These are phyloP conservation scores for Uropsilus gracilis DNA, from an alignment of 2,113 vertebrate genomes.

Conservation along the genomic window DNA sequence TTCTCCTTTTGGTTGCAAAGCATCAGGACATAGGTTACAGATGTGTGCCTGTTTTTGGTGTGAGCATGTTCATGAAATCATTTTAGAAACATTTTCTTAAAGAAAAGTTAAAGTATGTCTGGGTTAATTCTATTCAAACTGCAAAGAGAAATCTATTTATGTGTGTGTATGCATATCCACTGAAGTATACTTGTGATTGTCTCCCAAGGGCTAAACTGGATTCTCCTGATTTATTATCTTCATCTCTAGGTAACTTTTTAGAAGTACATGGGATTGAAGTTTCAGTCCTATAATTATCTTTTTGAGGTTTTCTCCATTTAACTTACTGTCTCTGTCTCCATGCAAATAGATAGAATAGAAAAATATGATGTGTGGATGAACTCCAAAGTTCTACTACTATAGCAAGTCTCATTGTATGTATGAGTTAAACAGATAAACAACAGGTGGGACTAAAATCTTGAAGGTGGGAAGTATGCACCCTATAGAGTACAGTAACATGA, in stretches of 20 bases:
- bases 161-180: neutral
- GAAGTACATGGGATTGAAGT: neutral
- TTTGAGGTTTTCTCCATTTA: neutral
- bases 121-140: neutral
- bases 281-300: neutral
- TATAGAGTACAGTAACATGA: neutral
- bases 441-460: neutral
- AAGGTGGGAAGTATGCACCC: neutral
- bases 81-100: constrained; percentile 57
- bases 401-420: neutral
- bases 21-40: neutral
- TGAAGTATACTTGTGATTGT: neutral
- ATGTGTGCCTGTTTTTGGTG: neutral
- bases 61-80: constrained; percentile 33
- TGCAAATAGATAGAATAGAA: neutral
- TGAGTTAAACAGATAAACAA: neutral
- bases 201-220: neutral
- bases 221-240: neutral
- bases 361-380: neutral
- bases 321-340: neutral
- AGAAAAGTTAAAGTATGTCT: constrained; percentile 36
- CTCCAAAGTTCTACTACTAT: neutral
- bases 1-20: neutral
- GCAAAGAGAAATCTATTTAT: neutral
- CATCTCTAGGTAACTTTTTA: neutral